Percentiles rank a stretch among this genome's conserved stretches.
phyloP scores from a whole-genome alignment of 35 echinoderm and acorn worm genomes.

The Patiria miniata region DNA sequence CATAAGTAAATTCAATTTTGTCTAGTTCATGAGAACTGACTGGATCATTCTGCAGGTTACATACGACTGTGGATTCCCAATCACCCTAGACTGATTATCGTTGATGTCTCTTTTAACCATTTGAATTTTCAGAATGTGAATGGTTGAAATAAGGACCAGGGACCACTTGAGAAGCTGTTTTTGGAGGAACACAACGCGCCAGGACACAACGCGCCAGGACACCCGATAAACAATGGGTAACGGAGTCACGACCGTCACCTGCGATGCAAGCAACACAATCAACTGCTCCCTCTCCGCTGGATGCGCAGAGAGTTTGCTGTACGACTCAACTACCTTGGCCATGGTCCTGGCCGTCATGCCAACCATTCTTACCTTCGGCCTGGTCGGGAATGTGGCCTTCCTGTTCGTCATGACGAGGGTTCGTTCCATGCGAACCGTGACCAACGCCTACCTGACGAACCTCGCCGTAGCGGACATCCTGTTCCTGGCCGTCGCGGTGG shows the following conservation, averaged over 20 bases:
- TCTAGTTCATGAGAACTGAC: no score
- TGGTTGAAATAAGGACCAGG: no score
- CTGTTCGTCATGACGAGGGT: conserved; percentile 47
- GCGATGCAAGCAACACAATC: neutral
- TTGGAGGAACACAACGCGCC: no score
- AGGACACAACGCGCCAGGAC: no score
- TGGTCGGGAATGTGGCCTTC: conserved; percentile 58
- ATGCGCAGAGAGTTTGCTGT: neutral
- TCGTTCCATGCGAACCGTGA: conserved; percentile 72
- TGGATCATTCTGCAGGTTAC: no score
- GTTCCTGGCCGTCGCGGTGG: conserved; percentile 36
- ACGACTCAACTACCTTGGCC: neutral
- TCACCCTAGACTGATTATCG: no score
- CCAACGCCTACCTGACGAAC: conserved; percentile 63
- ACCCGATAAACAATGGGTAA: no score
- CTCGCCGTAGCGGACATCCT: conserved; percentile 51
- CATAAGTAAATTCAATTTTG: no score
- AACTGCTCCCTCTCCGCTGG: neutral
- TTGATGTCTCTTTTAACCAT: no score
- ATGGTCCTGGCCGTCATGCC: conserved; percentile 45
- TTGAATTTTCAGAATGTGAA: no score
- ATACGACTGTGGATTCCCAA: no score
- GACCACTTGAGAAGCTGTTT: no score
- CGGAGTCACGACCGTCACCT: neutral
- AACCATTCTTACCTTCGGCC: conserved; percentile 43